These are phyloP conservation scores for Endomychus coccineus DNA, from an alignment of 2,888 invertebrate genomes.

Conservation along the genomic window DNA sequence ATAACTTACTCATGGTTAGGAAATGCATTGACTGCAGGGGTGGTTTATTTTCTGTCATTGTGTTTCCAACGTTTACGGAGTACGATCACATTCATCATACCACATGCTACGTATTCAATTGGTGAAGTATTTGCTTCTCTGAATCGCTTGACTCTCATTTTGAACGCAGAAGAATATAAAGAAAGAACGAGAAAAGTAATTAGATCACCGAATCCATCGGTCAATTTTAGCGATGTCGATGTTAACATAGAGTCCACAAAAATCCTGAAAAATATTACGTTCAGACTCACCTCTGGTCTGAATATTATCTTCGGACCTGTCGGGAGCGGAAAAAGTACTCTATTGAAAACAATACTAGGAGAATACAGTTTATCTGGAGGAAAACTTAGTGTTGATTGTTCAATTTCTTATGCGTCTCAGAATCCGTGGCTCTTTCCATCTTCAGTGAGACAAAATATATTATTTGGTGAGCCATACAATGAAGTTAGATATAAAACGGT, in stretches of 20 bases:
- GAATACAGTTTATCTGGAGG: constrained; percentile 40
- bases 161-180: constrained; percentile 42
- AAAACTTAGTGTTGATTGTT: constrained; percentile 23
- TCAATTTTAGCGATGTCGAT: constrained; percentile 20
- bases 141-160: constrained; percentile 56
- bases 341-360: constrained; percentile 41
- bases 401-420: constrained; percentile 14
- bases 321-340: constrained; percentile 55
- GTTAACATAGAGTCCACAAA: constrained; percentile 27
- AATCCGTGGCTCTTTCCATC: constrained; percentile 17
- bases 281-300: constrained; percentile 42
- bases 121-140: constrained; percentile 73
- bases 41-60: constrained; percentile 81
- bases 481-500: constrained; percentile 51
- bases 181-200: constrained; percentile 16
- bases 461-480: constrained; percentile 39
- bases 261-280: constrained; percentile 42
- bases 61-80: constrained; percentile 81
- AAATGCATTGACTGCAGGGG: constrained; percentile 67
- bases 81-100: constrained; percentile 83
- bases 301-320: constrained; percentile 57
- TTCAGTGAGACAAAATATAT: constrained; percentile 17
- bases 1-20: constrained; percentile 61
- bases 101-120: constrained; percentile 71
- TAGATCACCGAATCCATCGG: background rate